Evolutionary conservation across 2,797 vertebrate species (phyloP), one percentile per base, ranked within the genome.

Genomic region (Lepilemur ruficaudatus): DNA sequence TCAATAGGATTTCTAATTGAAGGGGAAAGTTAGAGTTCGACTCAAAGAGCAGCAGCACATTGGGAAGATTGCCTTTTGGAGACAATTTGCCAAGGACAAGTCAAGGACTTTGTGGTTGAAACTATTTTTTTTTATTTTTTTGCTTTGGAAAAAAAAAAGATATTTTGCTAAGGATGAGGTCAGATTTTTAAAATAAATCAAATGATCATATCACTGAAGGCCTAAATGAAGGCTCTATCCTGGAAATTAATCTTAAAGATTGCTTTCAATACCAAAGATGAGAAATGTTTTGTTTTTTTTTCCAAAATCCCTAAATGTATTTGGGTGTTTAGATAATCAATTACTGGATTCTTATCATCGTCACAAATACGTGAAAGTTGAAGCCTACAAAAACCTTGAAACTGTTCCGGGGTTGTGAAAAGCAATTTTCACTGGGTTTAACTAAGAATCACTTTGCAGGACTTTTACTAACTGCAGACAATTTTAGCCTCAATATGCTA

Each of bases 311-410:
- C 14, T 32, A 82, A 84, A 43, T 14, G 18, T 18, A 52, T 81
- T 84, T 67, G 18, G 17, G 22, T 10, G 57, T 89, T 81, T 76
- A 94, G 10, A 89, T 67, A 96, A 96, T 76, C 79, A 94, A 91
- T 52, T 59, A 50, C 25, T 25, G 35, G 55, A 23, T 25, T 91
- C 95, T 65, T 70, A 28, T 85, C 67, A 55, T 22, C 32, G 63
- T 41, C 30, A 88, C 69, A 95, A 91, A 69, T 72, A 73, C 5
- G 73, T 76, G n/a, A 81, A 94, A 63, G 78, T 63, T 69, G 17
- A 79, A 28, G 35, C 22, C 35, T 57, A 57, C 13, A 6, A 38
- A 57, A 85, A 38, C 18, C 46, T 85, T 59, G 55, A 10, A n/a
- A 32, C 30, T 79, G 23, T 17, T 65, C 59, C 59, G 52, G 22